A percentile compares a stretch with the other conserved stretches of the same genome.
Evolutionary conservation across 2,113 vertebrate genomes (phyloP).

Genomic region (Psammodynastes pulverulentus): DNA sequence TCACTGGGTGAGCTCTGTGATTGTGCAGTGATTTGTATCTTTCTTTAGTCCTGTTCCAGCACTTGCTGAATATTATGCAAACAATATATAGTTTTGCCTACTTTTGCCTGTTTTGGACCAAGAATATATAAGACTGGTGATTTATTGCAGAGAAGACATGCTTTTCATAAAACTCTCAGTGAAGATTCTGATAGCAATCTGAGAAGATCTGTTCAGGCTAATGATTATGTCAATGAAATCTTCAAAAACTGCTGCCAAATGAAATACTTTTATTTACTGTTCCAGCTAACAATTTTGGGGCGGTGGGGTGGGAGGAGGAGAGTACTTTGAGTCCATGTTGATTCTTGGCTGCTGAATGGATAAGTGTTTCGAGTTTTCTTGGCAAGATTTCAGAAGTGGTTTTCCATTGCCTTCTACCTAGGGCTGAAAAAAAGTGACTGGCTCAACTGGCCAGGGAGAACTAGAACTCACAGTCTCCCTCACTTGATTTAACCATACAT

Average conservation of each 20-base stretch:
- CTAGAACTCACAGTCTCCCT: neutral
- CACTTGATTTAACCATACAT: neutral
- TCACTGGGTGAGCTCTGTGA: neutral
- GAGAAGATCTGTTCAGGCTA: neutral
- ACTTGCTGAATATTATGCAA: neutral
- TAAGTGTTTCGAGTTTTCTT: neutral
- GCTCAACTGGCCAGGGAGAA: neutral
- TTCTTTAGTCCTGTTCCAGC: neutral
- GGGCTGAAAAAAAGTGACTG: neutral
- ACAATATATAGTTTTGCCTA: neutral
- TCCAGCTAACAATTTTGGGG: neutral
- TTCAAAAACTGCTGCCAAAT: neutral
- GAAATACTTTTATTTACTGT: neutral
- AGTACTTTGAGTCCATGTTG: neutral
- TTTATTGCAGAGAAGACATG: neutral
- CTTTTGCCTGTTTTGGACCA: neutral
- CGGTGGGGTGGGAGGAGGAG: neutral
- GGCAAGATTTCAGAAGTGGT: neutral
- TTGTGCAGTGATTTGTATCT: neutral
- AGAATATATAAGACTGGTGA: neutral
- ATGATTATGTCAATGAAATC: neutral
- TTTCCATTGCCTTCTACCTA: neutral
- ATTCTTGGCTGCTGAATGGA: neutral
- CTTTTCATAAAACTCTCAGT: neutral
- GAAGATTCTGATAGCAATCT: neutral